Evolutionary conservation across 2,113 vertebrate genomes (phyloP).

Genomic region (Oenanthe oenanthe): DNA sequence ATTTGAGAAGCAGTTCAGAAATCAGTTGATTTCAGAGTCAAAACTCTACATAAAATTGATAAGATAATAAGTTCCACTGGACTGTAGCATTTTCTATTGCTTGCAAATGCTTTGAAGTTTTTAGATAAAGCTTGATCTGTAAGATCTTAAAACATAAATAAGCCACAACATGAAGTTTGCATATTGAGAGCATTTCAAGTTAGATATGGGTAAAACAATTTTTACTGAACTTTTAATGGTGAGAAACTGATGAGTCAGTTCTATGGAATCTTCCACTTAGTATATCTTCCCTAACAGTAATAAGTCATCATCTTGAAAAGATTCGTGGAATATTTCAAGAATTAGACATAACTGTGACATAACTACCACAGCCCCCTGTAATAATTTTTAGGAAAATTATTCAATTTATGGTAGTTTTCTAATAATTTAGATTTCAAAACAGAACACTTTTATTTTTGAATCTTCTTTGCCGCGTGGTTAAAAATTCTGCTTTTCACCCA

Average conservation of each 20-base stretch:
- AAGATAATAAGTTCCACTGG: not conserved
- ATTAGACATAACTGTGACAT: not conserved
- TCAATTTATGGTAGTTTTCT: not conserved
- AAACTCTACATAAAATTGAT: not conserved
- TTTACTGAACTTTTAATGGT: not conserved
- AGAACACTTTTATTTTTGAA: not conserved
- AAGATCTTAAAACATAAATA: not conserved
- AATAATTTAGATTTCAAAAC: not conserved
- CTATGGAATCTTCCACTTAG: not conserved
- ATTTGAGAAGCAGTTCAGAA: not conserved
- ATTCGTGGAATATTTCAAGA: not conserved
- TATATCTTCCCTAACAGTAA: not conserved
- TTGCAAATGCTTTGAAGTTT: not conserved
- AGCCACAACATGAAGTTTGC: not conserved
- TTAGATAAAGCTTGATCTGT: not conserved
- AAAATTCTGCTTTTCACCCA: not conserved
- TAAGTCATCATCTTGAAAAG: not conserved
- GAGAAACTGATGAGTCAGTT: not conserved
- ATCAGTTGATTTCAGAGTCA: not conserved
- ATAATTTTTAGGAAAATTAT: not conserved
- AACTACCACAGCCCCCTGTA: not conserved
- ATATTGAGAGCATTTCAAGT: not conserved
- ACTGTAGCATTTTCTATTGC: not conserved
- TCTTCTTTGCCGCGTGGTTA: not conserved
- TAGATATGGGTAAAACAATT: not conserved